These are phyloP conservation scores for Acanthaster planci DNA, from an alignment of 35 echinoderm and acorn worm species.

Conservation along the genomic window DNA sequence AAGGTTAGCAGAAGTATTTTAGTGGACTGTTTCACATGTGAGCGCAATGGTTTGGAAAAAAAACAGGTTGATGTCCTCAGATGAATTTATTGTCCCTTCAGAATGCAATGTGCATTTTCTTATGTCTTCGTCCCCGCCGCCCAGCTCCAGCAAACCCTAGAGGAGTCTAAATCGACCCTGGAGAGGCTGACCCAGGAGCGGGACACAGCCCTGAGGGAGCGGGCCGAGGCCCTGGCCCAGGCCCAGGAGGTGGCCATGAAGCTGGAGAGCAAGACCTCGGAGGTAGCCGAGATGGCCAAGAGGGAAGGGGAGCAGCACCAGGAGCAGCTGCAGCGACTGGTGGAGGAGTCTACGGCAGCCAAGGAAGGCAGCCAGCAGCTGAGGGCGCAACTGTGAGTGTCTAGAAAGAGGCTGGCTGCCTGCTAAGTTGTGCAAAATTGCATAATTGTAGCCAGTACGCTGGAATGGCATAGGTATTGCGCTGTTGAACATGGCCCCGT, in stretches of 20 bases:
- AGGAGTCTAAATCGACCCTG: constrained; percentile 62
- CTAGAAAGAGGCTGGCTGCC: too few relatives aligned
- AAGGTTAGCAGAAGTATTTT: too few relatives aligned
- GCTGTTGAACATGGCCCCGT: too few relatives aligned
- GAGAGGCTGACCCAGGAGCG: constrained; percentile 67
- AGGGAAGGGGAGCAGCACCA: constrained; percentile 57
- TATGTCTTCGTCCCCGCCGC: too few relatives aligned
- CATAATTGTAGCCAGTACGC: too few relatives aligned
- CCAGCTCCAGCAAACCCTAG: constrained; percentile 52
- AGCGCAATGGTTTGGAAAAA: too few relatives aligned
- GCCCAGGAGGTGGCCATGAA: constrained; percentile 82
- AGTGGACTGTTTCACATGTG: too few relatives aligned
- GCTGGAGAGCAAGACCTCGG: constrained; percentile 52
- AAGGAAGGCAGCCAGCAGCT: constrained; percentile 49
- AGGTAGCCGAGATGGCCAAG: constrained; percentile 31
- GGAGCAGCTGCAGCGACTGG: constrained; percentile 45
- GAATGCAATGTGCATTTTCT: too few relatives aligned
- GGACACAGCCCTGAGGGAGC: constrained; percentile 84
- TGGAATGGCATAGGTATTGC: too few relatives aligned
- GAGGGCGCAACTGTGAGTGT: constrained; percentile 72
- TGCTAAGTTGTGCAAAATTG: too few relatives aligned
- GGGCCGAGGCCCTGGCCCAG: constrained; percentile 75
- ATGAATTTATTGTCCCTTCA: too few relatives aligned
- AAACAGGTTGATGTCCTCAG: too few relatives aligned
- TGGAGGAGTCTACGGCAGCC: constrained; percentile 39